These are phyloP conservation scores for Clarias pachynema DNA, from an alignment of 2,797 vertebrate species.

Conservation along the genomic window DNA sequence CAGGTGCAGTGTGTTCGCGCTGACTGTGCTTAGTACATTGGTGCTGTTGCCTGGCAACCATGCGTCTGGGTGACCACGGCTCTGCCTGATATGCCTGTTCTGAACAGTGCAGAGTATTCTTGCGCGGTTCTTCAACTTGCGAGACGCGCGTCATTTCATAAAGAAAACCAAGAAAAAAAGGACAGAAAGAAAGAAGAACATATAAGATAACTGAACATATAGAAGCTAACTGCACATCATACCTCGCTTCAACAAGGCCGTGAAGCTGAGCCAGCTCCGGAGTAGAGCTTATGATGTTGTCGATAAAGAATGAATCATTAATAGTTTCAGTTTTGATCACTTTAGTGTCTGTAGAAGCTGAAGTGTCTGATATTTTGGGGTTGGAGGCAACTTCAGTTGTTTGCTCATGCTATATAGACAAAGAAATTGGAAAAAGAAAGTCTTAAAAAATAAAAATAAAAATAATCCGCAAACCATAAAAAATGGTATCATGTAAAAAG, in stretches of 20 bases:
- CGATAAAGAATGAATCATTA: conserved; percentile 65
- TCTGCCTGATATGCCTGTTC: too few relatives aligned
- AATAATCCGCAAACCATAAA: too few relatives aligned
- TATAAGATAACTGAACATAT: neutral
- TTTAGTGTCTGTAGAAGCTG: conserved; percentile 53
- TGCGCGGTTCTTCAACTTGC: too few relatives aligned
- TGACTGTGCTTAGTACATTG: too few relatives aligned
- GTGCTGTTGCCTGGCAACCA: too few relatives aligned
- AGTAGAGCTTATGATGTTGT: conserved; percentile 77
- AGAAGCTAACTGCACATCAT: conserved; percentile 62
- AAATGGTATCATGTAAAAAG: neutral
- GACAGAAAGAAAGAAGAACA: neutral
- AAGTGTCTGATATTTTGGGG: conserved; percentile 58
- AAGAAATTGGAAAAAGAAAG: neutral
- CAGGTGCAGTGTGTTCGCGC: too few relatives aligned
- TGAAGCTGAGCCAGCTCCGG: conserved; percentile 74
- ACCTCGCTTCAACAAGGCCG: conserved; percentile 65
- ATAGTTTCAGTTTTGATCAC: conserved; percentile 38
- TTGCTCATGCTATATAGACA: conserved; percentile 29
- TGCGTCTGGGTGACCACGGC: too few relatives aligned
- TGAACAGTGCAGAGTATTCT: too few relatives aligned
- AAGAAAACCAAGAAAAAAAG: neutral
- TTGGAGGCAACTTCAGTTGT: conserved; percentile 45
- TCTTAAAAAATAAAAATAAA: neutral
- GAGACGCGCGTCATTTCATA: neutral